phyloP scores from a whole-genome alignment of 2,888 invertebrate species.

The Dynastes hyllus region DNA sequence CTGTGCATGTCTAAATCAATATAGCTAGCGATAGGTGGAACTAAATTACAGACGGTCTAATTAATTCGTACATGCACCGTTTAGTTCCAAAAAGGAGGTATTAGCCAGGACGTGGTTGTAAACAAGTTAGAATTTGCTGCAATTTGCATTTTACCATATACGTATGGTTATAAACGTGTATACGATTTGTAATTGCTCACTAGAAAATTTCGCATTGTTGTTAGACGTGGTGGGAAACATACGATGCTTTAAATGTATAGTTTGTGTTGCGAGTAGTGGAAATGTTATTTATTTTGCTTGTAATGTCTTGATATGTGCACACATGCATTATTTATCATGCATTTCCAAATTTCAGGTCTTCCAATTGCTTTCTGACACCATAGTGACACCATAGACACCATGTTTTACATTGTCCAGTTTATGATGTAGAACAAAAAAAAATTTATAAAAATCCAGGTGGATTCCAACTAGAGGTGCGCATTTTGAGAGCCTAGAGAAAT shows the following conservation, averaged over 20 bases:
- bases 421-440: no score
- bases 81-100: constrained; percentile 19
- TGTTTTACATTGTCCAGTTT: no score
- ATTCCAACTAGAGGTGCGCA: no score
- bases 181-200: constrained; percentile 2
- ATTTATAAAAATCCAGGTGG: no score
- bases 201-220: constrained; percentile 5
- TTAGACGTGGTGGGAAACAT: neutral
- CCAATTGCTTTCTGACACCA: no score
- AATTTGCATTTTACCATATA: constrained; percentile 12
- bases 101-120: constrained; percentile 22
- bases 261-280: no score
- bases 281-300: no score
- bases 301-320: no score
- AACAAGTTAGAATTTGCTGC: constrained; percentile 29
- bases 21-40: constrained; percentile 45
- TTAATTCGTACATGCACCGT: constrained; percentile 43
- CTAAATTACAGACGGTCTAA: constrained; percentile 47
- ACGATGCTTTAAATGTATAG: neutral
- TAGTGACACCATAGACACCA: no score
- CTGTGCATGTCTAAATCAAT: constrained; percentile 51
- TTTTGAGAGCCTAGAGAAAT: no score
- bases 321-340: no score
- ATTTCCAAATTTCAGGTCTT: no score
- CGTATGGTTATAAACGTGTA: neutral